A percentile compares a stretch with the other conserved stretches of the same genome.
Conservation (phyloP, 2,113 vertebrate genomes). For the Pseudorasbora parva region DNA sequence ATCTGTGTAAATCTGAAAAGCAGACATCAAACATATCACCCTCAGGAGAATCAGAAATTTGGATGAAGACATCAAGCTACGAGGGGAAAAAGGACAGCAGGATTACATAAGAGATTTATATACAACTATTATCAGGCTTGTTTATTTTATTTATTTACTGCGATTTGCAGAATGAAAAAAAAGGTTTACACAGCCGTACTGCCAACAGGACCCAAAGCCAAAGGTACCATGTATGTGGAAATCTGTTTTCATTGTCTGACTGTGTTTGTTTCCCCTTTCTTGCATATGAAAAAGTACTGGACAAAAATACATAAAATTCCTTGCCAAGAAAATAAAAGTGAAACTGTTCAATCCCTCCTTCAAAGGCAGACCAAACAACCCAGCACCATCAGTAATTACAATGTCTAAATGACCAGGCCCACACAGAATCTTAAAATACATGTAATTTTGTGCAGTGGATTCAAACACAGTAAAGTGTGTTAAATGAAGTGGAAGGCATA, state of each 20-base stretch:
- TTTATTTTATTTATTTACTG: conserved; percentile 59
- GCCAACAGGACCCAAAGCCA: conserved; percentile 55
- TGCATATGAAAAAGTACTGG: not conserved
- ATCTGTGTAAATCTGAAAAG: not conserved
- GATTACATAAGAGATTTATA: conserved; percentile 76
- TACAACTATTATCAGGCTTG: conserved; percentile 69
- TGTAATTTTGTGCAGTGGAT: not conserved
- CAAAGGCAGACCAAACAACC: not conserved
- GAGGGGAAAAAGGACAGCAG: conserved; percentile 55
- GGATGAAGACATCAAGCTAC: not conserved
- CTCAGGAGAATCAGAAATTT: not conserved
- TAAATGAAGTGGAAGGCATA: not conserved
- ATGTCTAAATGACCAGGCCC: not conserved
- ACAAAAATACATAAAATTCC: not conserved
- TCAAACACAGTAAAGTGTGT: not conserved
- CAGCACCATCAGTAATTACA: not conserved
- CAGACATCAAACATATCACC: not conserved
- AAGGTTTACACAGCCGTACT: conserved; percentile 58
- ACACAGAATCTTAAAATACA: not conserved
- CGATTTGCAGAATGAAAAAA: conserved; percentile 58
- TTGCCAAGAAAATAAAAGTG: not conserved
- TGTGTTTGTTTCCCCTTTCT: not conserved
- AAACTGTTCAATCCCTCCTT: not conserved
- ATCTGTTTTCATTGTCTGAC: not conserved
- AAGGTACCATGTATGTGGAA: conserved; percentile 27